These are phyloP conservation scores for Eospalax fontanierii DNA, from an alignment of 2,797 vertebrate species.

Conservation along the genomic window DNA sequence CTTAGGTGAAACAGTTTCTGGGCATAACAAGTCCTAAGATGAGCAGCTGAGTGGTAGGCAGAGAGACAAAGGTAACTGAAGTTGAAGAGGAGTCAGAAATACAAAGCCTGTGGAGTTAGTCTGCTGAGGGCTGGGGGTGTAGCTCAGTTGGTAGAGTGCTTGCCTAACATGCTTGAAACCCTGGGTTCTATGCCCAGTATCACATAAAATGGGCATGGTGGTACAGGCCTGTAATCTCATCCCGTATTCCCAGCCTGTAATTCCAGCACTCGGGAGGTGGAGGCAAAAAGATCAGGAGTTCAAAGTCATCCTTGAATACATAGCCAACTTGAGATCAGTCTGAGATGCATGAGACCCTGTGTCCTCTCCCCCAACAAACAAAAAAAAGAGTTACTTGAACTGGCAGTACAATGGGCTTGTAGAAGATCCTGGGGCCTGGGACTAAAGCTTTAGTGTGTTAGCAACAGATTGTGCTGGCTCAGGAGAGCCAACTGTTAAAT, in stretches of 20 bases:
- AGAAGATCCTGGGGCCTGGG: background rate
- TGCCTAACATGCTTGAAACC: background rate
- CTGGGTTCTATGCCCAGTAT: background rate
- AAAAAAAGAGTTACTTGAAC: background rate
- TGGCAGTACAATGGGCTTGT: background rate
- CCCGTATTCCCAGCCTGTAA: background rate
- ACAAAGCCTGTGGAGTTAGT: background rate
- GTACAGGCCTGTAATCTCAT: too few relatives aligned
- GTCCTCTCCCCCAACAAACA: background rate
- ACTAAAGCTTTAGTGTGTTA: background rate
- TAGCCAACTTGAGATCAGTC: background rate
- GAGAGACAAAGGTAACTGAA: background rate
- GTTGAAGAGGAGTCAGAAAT: background rate
- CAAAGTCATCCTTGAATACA: background rate
- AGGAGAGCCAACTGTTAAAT: conserved; percentile 15
- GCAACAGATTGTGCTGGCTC: background rate
- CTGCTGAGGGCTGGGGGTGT: background rate
- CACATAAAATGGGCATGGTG: background rate
- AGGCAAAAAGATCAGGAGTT: background rate
- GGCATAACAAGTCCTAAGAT: background rate
- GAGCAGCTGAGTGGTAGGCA: too few relatives aligned
- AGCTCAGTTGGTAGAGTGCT: background rate
- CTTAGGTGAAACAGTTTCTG: background rate
- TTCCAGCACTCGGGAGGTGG: background rate
- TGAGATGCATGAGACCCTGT: background rate